Evolutionary conservation across 64 coral and sea anemone species (phyloP), one percentile per base, ranked within the genome.

Genomic region (Astreopora myriophthalma): DNA sequence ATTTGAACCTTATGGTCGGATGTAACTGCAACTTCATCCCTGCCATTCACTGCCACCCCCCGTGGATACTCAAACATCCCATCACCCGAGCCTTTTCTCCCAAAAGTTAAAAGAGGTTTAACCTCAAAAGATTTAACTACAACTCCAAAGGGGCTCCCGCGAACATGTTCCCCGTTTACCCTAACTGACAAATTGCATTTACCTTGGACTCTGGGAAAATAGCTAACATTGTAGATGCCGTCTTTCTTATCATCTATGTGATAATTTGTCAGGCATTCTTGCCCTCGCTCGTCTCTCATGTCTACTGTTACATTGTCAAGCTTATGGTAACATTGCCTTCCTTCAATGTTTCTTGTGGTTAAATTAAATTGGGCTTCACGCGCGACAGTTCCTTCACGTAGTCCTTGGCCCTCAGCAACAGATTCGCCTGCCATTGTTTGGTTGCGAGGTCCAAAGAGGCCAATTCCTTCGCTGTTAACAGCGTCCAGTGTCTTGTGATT

Each of bases 201-300:
- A 6, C 84, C 84, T 69, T 60, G 84, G 70, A 87, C 84, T 69
- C 29, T 34, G 4, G 84, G 84, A 87, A 69, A 60, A 87, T 69
- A 87, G 69, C 39, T 87, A 4, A 87, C 8, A 1, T 87, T 46
- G 42, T 46, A 46, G 42, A 46, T 11, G 4, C 42, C 42, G 42
- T 46, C 23, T 46, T 46, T 4, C 42, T 46, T 46, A 11, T 46
- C 42, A 46, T 46, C 42, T 46, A 46, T 46, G 4, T 46, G 42
- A 4, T 6, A 4, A 46, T 46, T 46, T 46, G 42, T 46, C 42
- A 11, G 4, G 42, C 42, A 24, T 42, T 40, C 48, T 0, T 35
- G 23, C 3, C 29, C 73, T 77, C 39, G 49, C 3, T 33, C 13
- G 78, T 71, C 34, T 8, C 78, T 29, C 16, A 89, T 35, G 5